Base-by-base conservation (phyloP, 2,888 invertebrate species). In the Agrilus cyanescens region DNA sequence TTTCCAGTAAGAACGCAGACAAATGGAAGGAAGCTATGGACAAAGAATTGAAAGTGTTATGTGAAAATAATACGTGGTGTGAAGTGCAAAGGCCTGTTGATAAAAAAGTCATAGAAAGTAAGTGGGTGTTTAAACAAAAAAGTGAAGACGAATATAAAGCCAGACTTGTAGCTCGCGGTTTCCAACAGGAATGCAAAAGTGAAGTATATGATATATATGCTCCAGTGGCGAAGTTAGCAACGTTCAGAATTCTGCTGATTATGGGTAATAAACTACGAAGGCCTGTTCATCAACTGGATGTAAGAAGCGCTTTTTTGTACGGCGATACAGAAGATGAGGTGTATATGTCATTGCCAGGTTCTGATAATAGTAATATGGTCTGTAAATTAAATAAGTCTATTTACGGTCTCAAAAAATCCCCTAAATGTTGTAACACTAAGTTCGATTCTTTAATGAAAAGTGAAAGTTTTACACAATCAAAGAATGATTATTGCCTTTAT, bases 321-420 rank as follows among this genome's bases (percentile, higher is more conserved):
- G 40, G 40, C 10, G 40, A 40, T 2, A 3, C 33, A 12, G 13
- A 4, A 16, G 12, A 40, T 7, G 33, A 40, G 14, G 15, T 40
- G 12, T 40, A 40, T 13, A 33, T 40, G 33, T 12, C 32, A 34
- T 33, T 12, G 34, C 40, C 40, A 16, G 40, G 10, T n/a, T 40
- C 12, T 16, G 10, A 25, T 7, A 16, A 33, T 18, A 18, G 33
- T 12, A n/a, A 33, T 13, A 4, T 20, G n/a, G 37, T 37, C 3
- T 38, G 38, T n/a, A 38, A 38, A 38, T 31, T 38, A 40, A 16
- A 32, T n/a, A 34, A 34, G 20, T 34, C n/a, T 34, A 7, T 34
- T 8, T 34, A 33, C 20, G 40, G 35, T 14, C n/a, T 34, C 6
- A 40, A 40, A 34, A 32, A 40, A 33, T 12, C 32, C 10, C 33